A percentile compares a stretch with the other conserved stretches of the same genome.
Conservation (phyloP, 2,888 invertebrate species). For the Hypomecis atomaria region DNA sequence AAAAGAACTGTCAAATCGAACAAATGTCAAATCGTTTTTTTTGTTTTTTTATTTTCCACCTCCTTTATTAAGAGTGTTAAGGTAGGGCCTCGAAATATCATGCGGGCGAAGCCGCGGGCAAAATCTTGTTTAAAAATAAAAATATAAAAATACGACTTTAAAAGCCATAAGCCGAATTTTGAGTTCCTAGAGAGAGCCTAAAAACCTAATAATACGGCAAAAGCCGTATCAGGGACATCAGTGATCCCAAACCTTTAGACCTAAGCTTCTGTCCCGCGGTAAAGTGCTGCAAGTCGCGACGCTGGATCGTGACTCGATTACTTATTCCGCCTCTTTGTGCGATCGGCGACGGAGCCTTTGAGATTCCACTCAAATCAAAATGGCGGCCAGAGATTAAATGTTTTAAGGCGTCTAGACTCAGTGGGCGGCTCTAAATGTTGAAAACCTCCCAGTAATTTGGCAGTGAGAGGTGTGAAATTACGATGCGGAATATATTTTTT, state of each 20-base stretch:
- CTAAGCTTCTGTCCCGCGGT: constrained; percentile 6
- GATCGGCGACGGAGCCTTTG: constrained; percentile 35
- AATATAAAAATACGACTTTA: no score
- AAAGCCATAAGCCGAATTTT: no score
- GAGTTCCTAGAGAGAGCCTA: no score
- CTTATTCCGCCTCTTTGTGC: constrained; percentile 51
- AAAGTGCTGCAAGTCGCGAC: constrained; percentile 40
- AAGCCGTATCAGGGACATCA: not conserved
- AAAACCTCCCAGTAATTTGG: not conserved
- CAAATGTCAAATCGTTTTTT: no score
- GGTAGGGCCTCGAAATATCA: no score
- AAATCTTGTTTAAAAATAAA: no score
- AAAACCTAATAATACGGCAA: no score
- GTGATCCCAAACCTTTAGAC: not conserved
- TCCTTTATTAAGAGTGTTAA: no score
- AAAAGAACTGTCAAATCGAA: no score
- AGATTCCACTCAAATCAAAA: constrained; percentile 33
- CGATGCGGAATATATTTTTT: not conserved
- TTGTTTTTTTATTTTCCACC: no score
- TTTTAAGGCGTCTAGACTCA: constrained; percentile 19
- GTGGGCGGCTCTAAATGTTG: constrained; percentile 5
- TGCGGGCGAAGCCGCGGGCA: no score
- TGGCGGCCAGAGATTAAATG: constrained; percentile 30
- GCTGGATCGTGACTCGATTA: constrained; percentile 66
- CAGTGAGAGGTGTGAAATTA: not conserved